These are phyloP conservation scores for Meles meles DNA, from an alignment of 2,113 vertebrate genomes.

Conservation along the genomic window DNA sequence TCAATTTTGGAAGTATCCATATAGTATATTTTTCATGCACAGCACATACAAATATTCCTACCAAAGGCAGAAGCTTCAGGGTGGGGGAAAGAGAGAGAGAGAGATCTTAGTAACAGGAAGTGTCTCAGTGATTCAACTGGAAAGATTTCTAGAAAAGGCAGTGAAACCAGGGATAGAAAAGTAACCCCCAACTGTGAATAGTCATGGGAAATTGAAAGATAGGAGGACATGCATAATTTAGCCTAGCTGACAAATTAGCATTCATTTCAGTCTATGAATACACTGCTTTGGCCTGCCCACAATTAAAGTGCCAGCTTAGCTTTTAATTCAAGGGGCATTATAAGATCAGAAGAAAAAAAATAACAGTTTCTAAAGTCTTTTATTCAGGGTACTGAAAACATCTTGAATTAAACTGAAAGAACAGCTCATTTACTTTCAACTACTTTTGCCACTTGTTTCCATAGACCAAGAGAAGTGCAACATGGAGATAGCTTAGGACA, in stretches of 20 bases:
- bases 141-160: slow-evolving; percentile 53
- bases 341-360: slow-evolving; percentile 59
- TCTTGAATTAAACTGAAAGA: slow-evolving; percentile 69
- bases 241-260: slow-evolving; percentile 70
- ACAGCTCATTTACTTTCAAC: slow-evolving; percentile 67
- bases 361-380: slow-evolving; percentile 71
- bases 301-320: slow-evolving; percentile 68
- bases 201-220: slow-evolving; percentile 74
- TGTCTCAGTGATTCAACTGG: slow-evolving; percentile 1
- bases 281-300: slow-evolving; percentile 64
- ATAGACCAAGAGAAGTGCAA: slow-evolving; percentile 22
- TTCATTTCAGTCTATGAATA: slow-evolving; percentile 69
- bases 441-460: slow-evolving; percentile 57
- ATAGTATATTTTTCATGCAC: not conserved
- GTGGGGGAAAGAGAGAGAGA: not conserved
- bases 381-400: slow-evolving; percentile 69
- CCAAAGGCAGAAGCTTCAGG: not conserved
- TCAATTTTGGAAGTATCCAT: not conserved
- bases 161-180: slow-evolving; percentile 44
- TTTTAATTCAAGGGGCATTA: slow-evolving; percentile 69
- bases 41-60: not conserved
- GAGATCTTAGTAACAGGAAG: slow-evolving; percentile 38
- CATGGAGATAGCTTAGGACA: not conserved
- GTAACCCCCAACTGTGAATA: slow-evolving; percentile 61
- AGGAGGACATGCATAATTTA: slow-evolving; percentile 70